phyloP scores from a whole-genome alignment of 92 coral and sea anemone genomes.

The Porites cylindrica region DNA sequence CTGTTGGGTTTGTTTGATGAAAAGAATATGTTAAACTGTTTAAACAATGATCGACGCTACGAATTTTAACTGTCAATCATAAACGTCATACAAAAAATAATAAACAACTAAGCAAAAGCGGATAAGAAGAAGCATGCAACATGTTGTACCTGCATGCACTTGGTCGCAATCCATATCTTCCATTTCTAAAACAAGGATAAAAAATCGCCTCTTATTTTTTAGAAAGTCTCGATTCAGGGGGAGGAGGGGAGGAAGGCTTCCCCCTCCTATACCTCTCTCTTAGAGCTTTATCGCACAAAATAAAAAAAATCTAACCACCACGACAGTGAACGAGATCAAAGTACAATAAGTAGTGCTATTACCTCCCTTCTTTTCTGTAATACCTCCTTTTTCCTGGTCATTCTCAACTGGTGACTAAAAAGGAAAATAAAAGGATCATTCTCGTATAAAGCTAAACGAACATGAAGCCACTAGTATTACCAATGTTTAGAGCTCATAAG shows the following conservation, averaged over 20 bases:
- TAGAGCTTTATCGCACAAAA: too few relatives aligned
- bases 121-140: neutral
- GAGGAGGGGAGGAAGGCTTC: too few relatives aligned
- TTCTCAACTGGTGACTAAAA: neutral
- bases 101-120: too few relatives aligned
- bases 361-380: neutral
- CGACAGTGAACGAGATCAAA: too few relatives aligned
- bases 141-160: conserved; percentile 9
- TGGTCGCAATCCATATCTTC: conserved; percentile 41
- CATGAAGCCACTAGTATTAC: neutral
- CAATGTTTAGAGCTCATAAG: neutral
- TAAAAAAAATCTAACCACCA: too few relatives aligned
- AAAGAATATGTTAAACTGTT: neutral
- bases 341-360: neutral
- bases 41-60: too few relatives aligned
- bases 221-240: too few relatives aligned
- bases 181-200: conserved; percentile 1
- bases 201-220: neutral
- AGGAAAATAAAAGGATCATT: neutral
- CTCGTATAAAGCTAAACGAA: neutral
- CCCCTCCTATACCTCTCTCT: too few relatives aligned
- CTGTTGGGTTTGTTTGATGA: neutral
- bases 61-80: too few relatives aligned
- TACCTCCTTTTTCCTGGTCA: conserved; percentile 18
- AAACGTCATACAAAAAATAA: too few relatives aligned